Percentiles rank a stretch among this genome's conserved stretches.
Evolutionary conservation across 2,113 vertebrate species (phyloP).

Genomic region (Ictalurus furcatus): DNA sequence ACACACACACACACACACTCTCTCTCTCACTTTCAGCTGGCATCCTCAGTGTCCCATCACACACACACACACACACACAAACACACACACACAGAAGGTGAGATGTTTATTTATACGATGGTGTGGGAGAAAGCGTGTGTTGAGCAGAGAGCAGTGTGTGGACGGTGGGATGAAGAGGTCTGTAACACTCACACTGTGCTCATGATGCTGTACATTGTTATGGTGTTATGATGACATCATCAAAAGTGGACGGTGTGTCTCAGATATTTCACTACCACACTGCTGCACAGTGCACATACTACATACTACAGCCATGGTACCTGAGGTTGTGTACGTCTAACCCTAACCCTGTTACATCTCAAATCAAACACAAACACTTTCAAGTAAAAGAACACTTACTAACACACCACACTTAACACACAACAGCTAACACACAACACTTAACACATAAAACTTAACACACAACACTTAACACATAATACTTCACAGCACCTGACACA

Average conservation of each 20-base stretch:
- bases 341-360: background rate
- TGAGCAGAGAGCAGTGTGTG: background rate
- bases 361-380: background rate
- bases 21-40: too few relatives aligned
- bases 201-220: background rate
- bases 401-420: background rate
- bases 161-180: background rate
- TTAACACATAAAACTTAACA: background rate
- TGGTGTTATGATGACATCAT: background rate
- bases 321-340: background rate
- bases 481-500: too few relatives aligned
- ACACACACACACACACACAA: background rate
- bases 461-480: background rate
- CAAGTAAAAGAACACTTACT: background rate
- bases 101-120: conserved; percentile 73
- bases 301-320: background rate
- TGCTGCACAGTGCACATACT: background rate
- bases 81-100: conserved; percentile 3
- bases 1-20: background rate
- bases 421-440: background rate
- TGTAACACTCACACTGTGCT: background rate
- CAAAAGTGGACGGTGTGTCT: background rate
- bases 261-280: background rate
- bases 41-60: too few relatives aligned
- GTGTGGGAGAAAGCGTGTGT: conserved; percentile 70